These are phyloP conservation scores for Potorous gilbertii DNA, from an alignment of 2,797 vertebrate genomes.

Conservation along the genomic window DNA sequence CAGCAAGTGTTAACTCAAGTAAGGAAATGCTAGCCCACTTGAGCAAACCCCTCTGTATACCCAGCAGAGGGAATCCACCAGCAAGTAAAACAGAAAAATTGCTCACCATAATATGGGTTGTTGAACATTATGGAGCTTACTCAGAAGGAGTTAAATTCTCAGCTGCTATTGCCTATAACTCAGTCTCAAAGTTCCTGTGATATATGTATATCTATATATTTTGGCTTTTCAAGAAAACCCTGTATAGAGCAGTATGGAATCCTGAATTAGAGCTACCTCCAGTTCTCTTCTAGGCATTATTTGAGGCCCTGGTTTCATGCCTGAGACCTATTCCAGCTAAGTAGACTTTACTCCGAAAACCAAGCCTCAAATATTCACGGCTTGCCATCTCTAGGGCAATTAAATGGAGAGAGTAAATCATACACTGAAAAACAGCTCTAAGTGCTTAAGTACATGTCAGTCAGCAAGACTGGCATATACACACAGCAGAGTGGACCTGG, in stretches of 20 bases:
- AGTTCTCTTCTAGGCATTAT: conserved; percentile 21
- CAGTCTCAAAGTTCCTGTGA: background rate
- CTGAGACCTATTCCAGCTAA: conserved; percentile 8
- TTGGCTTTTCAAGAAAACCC: conserved; percentile 42
- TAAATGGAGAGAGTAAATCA: conserved; percentile 64
- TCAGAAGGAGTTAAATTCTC: conserved; percentile 69
- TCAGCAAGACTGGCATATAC: conserved; percentile 60
- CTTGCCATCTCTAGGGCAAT: conserved; percentile 49
- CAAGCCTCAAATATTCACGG: conserved; percentile 40
- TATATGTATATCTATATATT: conserved; percentile 15
- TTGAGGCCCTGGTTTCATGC: conserved; percentile 15
- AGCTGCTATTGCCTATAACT: conserved; percentile 49
- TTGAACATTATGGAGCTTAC: conserved; percentile 70
- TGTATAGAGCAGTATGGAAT: conserved; percentile 42
- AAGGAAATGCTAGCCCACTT: background rate
- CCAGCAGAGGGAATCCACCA: background rate
- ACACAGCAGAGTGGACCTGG: conserved; percentile 59
- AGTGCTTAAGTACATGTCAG: conserved; percentile 48
- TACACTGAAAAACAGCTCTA: conserved; percentile 49
- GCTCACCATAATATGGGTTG: conserved; percentile 72
- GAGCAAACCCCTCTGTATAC: background rate
- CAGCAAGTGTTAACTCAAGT: background rate
- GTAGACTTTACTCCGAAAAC: conserved; percentile 34
- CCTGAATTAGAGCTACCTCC: background rate
- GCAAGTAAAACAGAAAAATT: conserved; percentile 57